Evolutionary conservation across 2,113 vertebrate genomes (phyloP).

Genomic region (Illadopsis cleaveri): DNA sequence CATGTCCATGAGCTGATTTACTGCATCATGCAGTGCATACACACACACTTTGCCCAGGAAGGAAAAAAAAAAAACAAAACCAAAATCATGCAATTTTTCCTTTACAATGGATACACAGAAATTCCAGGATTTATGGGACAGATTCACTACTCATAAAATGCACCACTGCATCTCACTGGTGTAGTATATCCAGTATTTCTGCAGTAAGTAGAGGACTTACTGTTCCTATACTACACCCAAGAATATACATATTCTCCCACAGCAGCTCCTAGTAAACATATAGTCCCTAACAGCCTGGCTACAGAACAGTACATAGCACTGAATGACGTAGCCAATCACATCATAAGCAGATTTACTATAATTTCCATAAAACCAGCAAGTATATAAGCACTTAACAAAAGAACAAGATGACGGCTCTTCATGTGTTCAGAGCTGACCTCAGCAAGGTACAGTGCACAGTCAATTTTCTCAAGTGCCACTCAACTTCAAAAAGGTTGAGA

Average conservation of each 20-base stretch:
- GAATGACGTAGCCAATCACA: neutral
- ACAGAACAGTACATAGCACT: neutral
- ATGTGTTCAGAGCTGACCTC: conserved; percentile 25
- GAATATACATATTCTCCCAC: neutral
- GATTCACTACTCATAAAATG: neutral
- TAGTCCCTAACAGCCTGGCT: neutral
- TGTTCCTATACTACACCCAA: neutral
- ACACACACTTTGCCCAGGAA: neutral
- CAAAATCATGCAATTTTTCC: neutral
- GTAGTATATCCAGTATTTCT: neutral
- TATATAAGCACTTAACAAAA: conserved; percentile 32
- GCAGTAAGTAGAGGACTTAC: neutral
- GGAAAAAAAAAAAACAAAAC: neutral
- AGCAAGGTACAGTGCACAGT: conserved; percentile 9
- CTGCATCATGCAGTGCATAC: neutral
- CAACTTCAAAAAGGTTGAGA: conserved; percentile 55
- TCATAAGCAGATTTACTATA: conserved; percentile 29
- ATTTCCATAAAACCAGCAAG: conserved; percentile 40
- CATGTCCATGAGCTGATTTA: neutral
- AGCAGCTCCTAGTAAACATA: neutral
- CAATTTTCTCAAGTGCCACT: conserved; percentile 66
- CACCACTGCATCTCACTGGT: neutral
- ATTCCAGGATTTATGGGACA: neutral
- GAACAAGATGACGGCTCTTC: conserved; percentile 22
- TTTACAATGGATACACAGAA: neutral